phyloP scores from a whole-genome alignment of 2,888 invertebrate species.

The Caenorhabditis sulstoni region DNA sequence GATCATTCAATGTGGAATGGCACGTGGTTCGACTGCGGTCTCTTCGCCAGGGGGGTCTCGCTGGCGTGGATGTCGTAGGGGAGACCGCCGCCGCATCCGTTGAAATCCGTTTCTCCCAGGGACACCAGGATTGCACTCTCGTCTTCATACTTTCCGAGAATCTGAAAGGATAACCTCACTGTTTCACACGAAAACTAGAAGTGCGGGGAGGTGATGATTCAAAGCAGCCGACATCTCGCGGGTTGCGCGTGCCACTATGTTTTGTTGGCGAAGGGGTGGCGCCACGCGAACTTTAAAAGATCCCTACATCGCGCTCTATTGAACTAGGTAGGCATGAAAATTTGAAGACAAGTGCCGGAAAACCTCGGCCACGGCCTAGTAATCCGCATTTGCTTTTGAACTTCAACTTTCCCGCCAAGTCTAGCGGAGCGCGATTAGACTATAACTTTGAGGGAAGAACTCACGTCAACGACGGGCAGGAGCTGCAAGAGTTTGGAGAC shows the following conservation, averaged over 20 bases:
- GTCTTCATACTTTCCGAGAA: conserved; percentile 56
- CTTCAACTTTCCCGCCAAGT: no score
- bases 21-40: background rate
- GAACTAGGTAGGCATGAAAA: no score
- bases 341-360: no score
- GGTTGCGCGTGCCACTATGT: background rate
- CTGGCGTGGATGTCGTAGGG: conserved; percentile 49
- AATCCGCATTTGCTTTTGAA: no score
- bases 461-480: conserved; percentile 42
- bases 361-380: no score
- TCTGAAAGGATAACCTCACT: conserved; percentile 49
- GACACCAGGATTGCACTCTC: conserved; percentile 53
- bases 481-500: conserved; percentile 31
- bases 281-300: background rate
- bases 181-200: no score
- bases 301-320: no score
- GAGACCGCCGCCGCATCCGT: conserved; percentile 41
- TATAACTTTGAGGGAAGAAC: background rate
- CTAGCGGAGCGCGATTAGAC: no score
- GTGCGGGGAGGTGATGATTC: no score
- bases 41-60: conserved; percentile 12
- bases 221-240: background rate
- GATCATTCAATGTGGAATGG: conserved; percentile 17
- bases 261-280: background rate
- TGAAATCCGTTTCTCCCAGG: conserved; percentile 44